Base-by-base conservation (phyloP, 2,797 vertebrate species). In the Synanceia verrucosa region DNA sequence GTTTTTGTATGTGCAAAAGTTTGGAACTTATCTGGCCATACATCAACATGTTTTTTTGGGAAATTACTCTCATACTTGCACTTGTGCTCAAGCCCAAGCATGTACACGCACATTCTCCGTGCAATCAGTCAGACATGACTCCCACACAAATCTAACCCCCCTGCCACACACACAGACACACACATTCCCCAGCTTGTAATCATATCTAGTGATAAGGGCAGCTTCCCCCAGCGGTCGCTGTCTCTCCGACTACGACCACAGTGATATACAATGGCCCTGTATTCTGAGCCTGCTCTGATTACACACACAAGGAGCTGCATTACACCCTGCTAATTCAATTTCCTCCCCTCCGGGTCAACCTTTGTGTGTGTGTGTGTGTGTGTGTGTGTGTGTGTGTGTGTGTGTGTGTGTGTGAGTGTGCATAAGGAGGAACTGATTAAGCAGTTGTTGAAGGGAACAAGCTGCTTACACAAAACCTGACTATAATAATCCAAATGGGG, bases 241-340 rank as follows among this genome's bases (percentile, higher is more conserved):
- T 70, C 79, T 86, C 79, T 78, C 69, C 37, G 29, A 58, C 75
- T 78, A 59, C 0, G 16, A 79, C 76, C 74, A 76, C 84, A 73
- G 51, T 52, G 66, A 56, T 68, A 81, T 70, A 93, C 87, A 92
- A 92, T 90, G 82, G 73, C 55, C 73, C 86, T 79, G 85, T 87
- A 87, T 92, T 89, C 79, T 77, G 60, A 85, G 75, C 56, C 73
- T 60, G 78, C 82, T 77, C 86, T 94, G 88, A 94, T 94, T 93
- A 85, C 87, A 89, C 86, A 91, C 91, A 92, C 87, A 89, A 90
- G 87, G 89, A 85, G 84, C 79, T 80, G 79, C 71, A 93, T 94
- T 93, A 92, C 79, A 83, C 79, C 70, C 57, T 57, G 70, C 70
- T 92, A 93, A 95, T 90, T 93, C 75, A 89, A 93, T 94, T 94